Base-by-base conservation (phyloP, 92 coral and sea anemone genomes). In the Actinostola sp. region DNA sequence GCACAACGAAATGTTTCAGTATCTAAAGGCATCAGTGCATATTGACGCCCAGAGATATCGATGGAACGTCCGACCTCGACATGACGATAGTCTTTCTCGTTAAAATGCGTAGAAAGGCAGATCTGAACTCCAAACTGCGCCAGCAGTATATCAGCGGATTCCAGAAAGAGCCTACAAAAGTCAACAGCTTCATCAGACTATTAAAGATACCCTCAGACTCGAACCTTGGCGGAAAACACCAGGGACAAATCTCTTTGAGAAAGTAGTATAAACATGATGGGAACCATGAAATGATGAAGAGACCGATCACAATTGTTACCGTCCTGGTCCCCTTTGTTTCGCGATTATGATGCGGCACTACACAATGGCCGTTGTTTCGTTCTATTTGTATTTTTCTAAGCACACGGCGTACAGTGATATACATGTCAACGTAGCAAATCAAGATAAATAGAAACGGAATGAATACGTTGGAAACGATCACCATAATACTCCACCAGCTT, bases 401-500 rank as follows among this genome's bases (percentile, higher is more conserved):
- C 51, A 92, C 97, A 33, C 79, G 72, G 33, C 88, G 84, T n/a
- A 97, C 99, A 13, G 84, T 85, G 0, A 65, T 65, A 82, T 89
- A 95, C 57, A 95, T 67, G 58, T 82, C 87, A 1, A 82, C 24
- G 49, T 95, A 92, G 73, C 99, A 95, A 26, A 88, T 72, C 1
- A 73, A 60, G 27, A 95, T 89, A 35, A 91, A 60, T 19, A 95
- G 57, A 63, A 95, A 82, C 10, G 99, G 99, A 3, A 89, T 51
- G 63, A 95, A 73, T 29, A 95, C 97, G 84, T 95, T 95, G 14
- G 82, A 58, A 44, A 76, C 70, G 12, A 95, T 95, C 9, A 95
- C 99, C 92, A 92, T 83, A 1, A 95, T 54, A 57, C 99, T 95
- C 99, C 99, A 95, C 99, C 97, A 95, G 3, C 84, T 53, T 2